A percentile compares a stretch with the other conserved stretches of the same genome.
phyloP scores from a whole-genome alignment of 2,113 vertebrate genomes.

The Eulacestoma nigropectus region DNA sequence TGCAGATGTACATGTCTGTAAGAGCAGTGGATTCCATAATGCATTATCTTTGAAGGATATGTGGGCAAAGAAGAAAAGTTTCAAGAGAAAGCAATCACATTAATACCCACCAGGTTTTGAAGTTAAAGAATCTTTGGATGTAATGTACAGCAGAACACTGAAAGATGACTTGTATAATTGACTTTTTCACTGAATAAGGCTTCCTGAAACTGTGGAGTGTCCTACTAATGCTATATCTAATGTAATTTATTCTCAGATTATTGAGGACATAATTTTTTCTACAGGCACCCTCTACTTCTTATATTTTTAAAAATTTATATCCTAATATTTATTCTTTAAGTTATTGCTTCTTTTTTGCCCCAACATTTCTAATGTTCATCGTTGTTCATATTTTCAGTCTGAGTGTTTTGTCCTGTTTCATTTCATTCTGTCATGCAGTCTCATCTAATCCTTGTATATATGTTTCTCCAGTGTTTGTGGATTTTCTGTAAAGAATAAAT shows the following conservation, averaged over 20 bases:
- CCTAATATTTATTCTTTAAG: background rate
- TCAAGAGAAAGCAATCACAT: conserved; percentile 1
- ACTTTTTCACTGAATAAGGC: conserved; percentile 23
- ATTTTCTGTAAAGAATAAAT: background rate
- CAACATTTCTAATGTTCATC: background rate
- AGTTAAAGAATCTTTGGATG: conserved; percentile 22
- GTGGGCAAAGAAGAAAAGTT: conserved; percentile 44
- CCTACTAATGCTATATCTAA: background rate
- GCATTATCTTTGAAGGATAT: background rate
- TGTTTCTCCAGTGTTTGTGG: background rate
- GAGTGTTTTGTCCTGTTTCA: background rate
- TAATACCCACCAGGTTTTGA: conserved; percentile 43
- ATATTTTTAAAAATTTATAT: background rate
- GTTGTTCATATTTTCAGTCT: background rate
- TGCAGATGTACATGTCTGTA: background rate
- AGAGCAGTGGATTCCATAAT: conserved; percentile 8
- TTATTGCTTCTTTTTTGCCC: background rate
- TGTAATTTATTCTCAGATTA: conserved; percentile 1
- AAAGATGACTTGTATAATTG: conserved; percentile 40
- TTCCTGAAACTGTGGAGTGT: background rate
- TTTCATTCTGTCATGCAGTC: background rate
- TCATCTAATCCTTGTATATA: background rate
- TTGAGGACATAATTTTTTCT: background rate
- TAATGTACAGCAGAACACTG: background rate
- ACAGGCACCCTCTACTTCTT: background rate